Evolutionary conservation across 2,113 vertebrate genomes (phyloP).

Genomic region (Micromys minutus): DNA sequence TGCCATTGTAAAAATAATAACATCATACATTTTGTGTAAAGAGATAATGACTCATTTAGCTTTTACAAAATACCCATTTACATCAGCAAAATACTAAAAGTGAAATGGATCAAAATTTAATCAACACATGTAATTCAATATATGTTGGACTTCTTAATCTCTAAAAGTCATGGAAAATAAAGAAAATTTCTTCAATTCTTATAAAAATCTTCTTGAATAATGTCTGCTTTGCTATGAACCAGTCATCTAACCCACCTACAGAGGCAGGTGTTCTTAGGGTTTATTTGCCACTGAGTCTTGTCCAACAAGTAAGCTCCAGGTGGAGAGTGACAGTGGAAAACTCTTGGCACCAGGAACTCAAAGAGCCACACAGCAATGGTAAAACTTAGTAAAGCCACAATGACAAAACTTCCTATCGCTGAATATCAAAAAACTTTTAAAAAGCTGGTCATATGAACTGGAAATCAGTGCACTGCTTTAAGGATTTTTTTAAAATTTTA

Average conservation of each 20-base stretch:
- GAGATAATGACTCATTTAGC: neutral
- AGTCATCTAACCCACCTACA: rapidly evolving
- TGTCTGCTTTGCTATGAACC: neutral
- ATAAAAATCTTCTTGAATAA: neutral
- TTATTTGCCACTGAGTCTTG: neutral
- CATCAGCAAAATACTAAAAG: neutral
- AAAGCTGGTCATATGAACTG: neutral
- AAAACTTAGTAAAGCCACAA: neutral
- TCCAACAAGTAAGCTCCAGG: neutral
- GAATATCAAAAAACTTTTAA: neutral
- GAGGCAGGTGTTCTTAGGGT: neutral
- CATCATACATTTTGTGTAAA: neutral
- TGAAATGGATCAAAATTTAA: neutral
- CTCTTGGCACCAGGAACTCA: neutral
- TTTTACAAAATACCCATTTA: neutral
- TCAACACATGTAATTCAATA: neutral
- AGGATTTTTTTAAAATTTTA: no score
- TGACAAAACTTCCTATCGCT: neutral
- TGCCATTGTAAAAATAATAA: neutral
- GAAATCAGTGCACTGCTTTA: neutral
- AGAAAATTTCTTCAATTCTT: neutral
- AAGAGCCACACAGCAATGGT: neutral
- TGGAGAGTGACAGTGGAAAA: neutral
- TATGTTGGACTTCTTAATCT: neutral
- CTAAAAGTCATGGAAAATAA: neutral